phyloP scores from a whole-genome alignment of 2,113 vertebrate species.

The Alethe castanea region DNA sequence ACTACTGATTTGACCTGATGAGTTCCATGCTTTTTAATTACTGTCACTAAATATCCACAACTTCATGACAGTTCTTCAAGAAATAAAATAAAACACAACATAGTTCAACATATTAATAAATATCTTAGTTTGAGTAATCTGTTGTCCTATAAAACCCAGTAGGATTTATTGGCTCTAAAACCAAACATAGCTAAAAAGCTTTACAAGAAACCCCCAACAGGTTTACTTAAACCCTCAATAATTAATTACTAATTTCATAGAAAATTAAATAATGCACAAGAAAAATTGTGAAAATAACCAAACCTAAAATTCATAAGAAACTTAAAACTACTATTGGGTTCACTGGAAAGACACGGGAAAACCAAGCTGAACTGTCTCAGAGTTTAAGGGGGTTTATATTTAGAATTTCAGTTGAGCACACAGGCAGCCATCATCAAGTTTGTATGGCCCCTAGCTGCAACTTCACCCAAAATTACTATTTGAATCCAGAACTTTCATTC shows the following conservation, averaged over 20 bases:
- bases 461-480: not conserved
- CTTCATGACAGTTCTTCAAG: not conserved
- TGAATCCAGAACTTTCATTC: not conserved
- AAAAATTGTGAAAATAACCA: not conserved
- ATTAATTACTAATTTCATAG: not conserved
- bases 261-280: not conserved
- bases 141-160: not conserved
- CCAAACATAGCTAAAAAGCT: not conserved
- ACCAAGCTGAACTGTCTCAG: not conserved
- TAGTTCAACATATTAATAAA: not conserved
- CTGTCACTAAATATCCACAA: not conserved
- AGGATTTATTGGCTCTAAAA: constrained; percentile 11
- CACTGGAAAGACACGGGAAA: not conserved
- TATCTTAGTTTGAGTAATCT: not conserved
- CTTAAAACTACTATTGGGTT: not conserved
- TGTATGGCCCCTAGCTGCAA: not conserved
- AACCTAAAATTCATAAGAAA: not conserved
- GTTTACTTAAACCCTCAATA: not conserved
- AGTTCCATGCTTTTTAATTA: not conserved
- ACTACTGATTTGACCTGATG: not conserved
- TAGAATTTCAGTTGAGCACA: not conserved
- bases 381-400: not conserved
- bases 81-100: not conserved
- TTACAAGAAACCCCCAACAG: not conserved
- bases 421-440: not conserved